Percentiles rank a stretch among this genome's conserved stretches.
phyloP scores from a whole-genome alignment of 2,113 vertebrate species.

The Hippoglossus stenolepis region DNA sequence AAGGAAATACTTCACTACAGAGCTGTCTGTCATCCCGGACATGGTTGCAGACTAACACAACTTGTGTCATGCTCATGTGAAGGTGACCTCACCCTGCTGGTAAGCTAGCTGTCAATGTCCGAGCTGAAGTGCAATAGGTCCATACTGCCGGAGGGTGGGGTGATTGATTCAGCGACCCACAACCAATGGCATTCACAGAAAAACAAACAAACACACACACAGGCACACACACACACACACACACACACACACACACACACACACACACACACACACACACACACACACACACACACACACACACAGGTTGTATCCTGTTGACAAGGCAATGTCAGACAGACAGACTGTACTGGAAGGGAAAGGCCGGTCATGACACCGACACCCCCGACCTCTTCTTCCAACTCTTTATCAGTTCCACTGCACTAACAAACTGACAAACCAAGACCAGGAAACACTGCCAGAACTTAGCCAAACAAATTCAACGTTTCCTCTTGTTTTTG shows the following conservation, averaged over 20 bases:
- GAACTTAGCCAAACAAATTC: neutral
- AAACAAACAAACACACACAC: neutral
- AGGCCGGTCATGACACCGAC: slow-evolving; percentile 11
- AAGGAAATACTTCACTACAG: neutral
- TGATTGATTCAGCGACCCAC: slow-evolving; percentile 48
- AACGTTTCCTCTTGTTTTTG: too few species aligned
- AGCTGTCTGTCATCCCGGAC: neutral
- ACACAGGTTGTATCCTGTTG: slow-evolving; percentile 49
- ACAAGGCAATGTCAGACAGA: slow-evolving; percentile 23
- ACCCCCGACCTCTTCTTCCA: neutral
- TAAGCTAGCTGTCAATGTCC: slow-evolving; percentile 10
- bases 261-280: slow-evolving; percentile 11
- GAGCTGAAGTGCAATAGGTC: slow-evolving; percentile 40
- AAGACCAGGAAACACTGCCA: neutral
- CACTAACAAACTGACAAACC: neutral
- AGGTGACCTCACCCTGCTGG: slow-evolving; percentile 61
- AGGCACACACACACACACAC: slow-evolving; percentile 8
- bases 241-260: slow-evolving; percentile 14
- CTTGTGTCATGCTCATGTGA: slow-evolving; percentile 15
- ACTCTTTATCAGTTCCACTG: neutral
- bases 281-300: slow-evolving; percentile 17
- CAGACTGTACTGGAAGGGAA: slow-evolving; percentile 11
- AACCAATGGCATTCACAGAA: neutral
- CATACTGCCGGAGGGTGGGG: slow-evolving; percentile 61
- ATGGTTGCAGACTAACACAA: slow-evolving; percentile 17